Base-by-base conservation (phyloP, 2,888 invertebrate genomes). In the Xylota segnis region DNA sequence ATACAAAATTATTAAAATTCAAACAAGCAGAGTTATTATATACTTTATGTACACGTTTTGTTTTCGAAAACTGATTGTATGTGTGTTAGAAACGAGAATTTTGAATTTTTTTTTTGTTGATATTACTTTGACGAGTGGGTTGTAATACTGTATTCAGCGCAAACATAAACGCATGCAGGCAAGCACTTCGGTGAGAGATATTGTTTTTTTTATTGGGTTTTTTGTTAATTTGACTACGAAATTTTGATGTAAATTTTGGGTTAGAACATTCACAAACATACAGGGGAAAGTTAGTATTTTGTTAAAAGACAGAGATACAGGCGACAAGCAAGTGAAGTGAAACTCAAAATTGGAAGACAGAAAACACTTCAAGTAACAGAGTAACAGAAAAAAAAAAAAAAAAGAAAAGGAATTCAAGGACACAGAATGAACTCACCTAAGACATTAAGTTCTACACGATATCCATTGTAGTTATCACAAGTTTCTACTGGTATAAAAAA, bases 401-500 rank as follows among this genome's bases (percentile, higher is more conserved):
- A 45, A 16, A 5, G 23, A 23, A 23, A 23, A 23, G 23, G 23
- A 23, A 23, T 29, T 9, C 18, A 71, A 32, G 63, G 34, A 34
- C n/a, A 74, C n/a, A 93, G 0, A 34, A 32, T n/a, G 1, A 82
- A 84, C 95, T 95, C 93, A 96, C 96, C 95, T 90, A 95, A 93
- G 87, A 96, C 95, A 89, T 94, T 95, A 88, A 96, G 93, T 90
- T 95, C 95, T 90, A 96, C 95, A 91, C 95, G 95, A 91, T 96
- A 96, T 87, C 95, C 95, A 89, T 95, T 92, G 88, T 91, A 91
- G 89, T 91, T 95, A 90, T 95, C 95, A 93, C 96, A 96, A 89
- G 94, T 94, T 90, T 96, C 96, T 86, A 94, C 93, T 82, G 96
- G 96, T 91, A 95, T 95, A 89, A 95, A 92, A 92, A 96, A 96